Evolutionary conservation across 1,140 invertebrate genomes (phyloP).

Genomic region (Temnothorax nylanderi): DNA sequence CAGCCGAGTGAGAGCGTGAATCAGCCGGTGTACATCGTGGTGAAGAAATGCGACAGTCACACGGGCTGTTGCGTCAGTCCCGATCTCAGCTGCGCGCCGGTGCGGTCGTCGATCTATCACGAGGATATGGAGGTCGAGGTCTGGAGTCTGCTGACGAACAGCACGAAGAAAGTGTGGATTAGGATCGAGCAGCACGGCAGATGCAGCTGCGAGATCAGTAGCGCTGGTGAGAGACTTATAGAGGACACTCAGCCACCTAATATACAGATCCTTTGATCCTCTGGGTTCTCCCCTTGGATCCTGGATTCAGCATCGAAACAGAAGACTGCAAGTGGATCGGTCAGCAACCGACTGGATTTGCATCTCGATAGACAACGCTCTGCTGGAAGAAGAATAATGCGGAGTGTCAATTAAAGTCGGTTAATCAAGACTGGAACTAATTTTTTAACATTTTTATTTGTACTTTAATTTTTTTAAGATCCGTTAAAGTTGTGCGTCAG

Average conservation of each 20-base stretch:
- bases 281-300: not conserved
- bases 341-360: not conserved
- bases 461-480: not conserved
- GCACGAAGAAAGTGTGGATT: slow-evolving; percentile 66
- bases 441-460: slow-evolving; percentile 1
- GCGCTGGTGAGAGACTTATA: slow-evolving; percentile 30
- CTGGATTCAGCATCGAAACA: not conserved
- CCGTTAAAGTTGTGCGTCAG: not conserved
- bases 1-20: slow-evolving; percentile 55
- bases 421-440: not conserved
- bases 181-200: slow-evolving; percentile 74
- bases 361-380: not conserved
- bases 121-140: slow-evolving; percentile 74
- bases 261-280: slow-evolving; percentile 44
- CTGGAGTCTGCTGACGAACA: slow-evolving; percentile 62
- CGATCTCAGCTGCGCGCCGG: slow-evolving; percentile 66
- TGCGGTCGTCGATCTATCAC: slow-evolving; percentile 61
- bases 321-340: not conserved
- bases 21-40: slow-evolving; percentile 73
- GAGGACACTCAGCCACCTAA: not conserved
- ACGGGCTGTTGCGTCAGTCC: slow-evolving; percentile 73
- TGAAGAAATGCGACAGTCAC: slow-evolving; percentile 75
- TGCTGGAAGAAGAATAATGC: slow-evolving; percentile 2
- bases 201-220: slow-evolving; percentile 68
- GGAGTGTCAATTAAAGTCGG: not conserved